These are phyloP conservation scores for Palythoa caribaeorum DNA, from an alignment of 92 coral and sea anemone species.

Conservation along the genomic window DNA sequence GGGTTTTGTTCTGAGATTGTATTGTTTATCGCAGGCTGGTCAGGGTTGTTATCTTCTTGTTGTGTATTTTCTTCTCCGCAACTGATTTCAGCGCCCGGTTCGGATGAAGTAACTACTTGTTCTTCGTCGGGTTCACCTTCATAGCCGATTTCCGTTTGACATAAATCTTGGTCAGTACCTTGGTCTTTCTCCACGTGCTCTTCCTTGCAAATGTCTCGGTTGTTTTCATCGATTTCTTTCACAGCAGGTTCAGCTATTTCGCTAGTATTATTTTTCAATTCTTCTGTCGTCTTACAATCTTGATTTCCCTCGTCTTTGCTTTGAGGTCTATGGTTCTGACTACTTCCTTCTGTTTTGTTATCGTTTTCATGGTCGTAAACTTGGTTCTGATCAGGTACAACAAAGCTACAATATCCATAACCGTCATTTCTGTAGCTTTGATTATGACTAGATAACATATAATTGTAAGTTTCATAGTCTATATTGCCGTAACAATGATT, in stretches of 20 bases:
- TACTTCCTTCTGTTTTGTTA: not conserved
- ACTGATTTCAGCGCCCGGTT: not conserved
- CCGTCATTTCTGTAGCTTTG: not conserved
- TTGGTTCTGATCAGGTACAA: not conserved
- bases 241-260: not conserved
- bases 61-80: constrained; percentile 3
- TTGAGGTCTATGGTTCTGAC: not conserved
- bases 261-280: not conserved
- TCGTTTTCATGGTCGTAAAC: not conserved
- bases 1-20: not conserved
- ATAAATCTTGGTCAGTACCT: not conserved
- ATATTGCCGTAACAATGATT: not conserved
- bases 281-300: not conserved
- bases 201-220: not conserved
- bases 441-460: too few species aligned
- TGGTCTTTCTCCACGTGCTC: not conserved
- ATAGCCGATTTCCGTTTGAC: not conserved
- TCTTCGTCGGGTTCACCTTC: not conserved
- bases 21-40: not conserved
- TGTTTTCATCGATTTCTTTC: not conserved
- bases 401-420: not conserved
- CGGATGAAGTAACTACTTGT: not conserved
- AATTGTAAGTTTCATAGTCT: not conserved
- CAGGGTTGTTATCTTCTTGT: not conserved
- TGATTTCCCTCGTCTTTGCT: not conserved